Evolutionary conservation across 1,140 invertebrate genomes (phyloP), one percentile per base, ranked within the genome.

Genomic region (Drosophila truncata): DNA sequence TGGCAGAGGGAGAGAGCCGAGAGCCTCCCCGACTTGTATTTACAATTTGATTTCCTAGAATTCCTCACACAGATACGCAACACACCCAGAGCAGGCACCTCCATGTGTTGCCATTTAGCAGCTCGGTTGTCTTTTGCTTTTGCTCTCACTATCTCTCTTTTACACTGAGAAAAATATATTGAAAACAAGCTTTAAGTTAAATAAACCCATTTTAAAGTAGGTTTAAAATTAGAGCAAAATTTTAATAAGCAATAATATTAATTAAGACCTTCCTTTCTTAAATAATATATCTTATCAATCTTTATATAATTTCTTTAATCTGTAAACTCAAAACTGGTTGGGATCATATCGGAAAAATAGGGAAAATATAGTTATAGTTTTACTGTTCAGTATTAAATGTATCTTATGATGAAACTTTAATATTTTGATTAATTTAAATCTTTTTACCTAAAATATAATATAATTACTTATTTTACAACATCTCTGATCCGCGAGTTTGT

Each of bases 41-140:
- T 83, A 78, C 62, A 75, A 50, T 65, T 47, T 49, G 50, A 88
- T 87, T 87, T 87, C 83, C 83, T 87, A 87, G 83, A 87, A 87
- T 80, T 87, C 54, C 61, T 64, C 70, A 74, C 58, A 25, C 31
- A 62, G 33, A 54, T n/a, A 44, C 31, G 16, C 14, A 25, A n/a
- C 47, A 64, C 41, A 54, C 18, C 29, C 31, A 65, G 44, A 70
- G 67, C 72, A 42, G 25, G 14, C 82, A 79, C 70, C 55, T 59
- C 60, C 55, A 70, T 52, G 47, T 59, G 66, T 47, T 71, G 50
- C 39, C 61, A 49, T 42, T 66, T 65, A 62, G 39, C 57, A 27
- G n/a, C 27, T n/a, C n/a, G 46, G 7, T 7, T 66, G 44, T 72
- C 52, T 72, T 66, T 42, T 29, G 1, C 70, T 62, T 29, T 54